A percentile compares a stretch with the other conserved stretches of the same genome.
Conservation (phyloP, 2,888 invertebrate genomes). For the Phaonia tiefii region DNA sequence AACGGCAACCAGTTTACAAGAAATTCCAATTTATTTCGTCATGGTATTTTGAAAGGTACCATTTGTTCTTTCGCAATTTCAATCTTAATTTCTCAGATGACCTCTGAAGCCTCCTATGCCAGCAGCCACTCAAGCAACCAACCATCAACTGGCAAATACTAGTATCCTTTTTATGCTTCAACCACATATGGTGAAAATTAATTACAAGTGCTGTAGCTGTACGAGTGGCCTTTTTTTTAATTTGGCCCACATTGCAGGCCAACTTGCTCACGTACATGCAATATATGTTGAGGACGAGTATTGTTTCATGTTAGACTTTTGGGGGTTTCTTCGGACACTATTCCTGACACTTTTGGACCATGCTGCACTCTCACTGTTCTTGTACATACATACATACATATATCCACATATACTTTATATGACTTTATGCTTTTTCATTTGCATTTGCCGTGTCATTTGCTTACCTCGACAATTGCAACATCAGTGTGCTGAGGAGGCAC, state of each 20-base stretch:
- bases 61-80: background rate
- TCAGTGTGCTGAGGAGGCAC: background rate
- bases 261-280: no score
- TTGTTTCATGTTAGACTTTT: background rate
- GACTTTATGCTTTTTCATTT: slow-evolving; percentile 64
- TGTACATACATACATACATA: no score
- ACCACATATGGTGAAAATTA: slow-evolving; percentile 33
- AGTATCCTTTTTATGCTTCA: background rate
- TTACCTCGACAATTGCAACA: slow-evolving; percentile 52
- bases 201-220: slow-evolving; percentile 9
- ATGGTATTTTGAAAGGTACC: background rate
- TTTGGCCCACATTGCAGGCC: background rate
- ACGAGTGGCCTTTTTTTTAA: background rate
- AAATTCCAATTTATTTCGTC: slow-evolving; percentile 15
- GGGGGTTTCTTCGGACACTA: background rate
- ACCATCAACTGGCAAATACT: no score
- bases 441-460: slow-evolving; percentile 65
- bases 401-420: no score
- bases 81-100: slow-evolving; percentile 9
- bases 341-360: background rate
- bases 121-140: background rate
- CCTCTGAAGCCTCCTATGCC: background rate
- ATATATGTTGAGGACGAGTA: no score
- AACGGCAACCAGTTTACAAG: background rate
- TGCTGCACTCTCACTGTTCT: background rate